Base-by-base conservation (phyloP, 2,888 invertebrate genomes). In the Coleophora deauratella region DNA sequence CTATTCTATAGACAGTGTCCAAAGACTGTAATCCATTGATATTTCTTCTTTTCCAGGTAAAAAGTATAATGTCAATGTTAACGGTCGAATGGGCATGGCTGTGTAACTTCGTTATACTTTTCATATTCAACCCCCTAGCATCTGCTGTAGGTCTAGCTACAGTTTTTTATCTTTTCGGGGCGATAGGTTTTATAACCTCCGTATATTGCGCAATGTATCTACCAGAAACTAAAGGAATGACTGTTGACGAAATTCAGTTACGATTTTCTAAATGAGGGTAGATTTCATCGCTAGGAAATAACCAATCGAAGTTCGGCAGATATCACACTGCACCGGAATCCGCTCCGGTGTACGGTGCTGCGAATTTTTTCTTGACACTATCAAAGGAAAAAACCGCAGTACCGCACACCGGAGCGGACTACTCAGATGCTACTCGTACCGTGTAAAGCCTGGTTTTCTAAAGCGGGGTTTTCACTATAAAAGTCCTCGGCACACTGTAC, bases 151-250 rank as follows among this genome's bases (percentile, higher is more conserved):
- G 72, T 0, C 55, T 74, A 7, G 64, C 68, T 0, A 58, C 59
- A 0, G 57, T 75, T 4, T 77, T 77, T 54, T 74, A 69, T 44
- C 43, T 72, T 27, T 77, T 78, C 43, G 57, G 66, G 1, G 42
- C 37, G 1, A 42, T 61, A 2, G 60, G 67, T 43, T 54, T 71
- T 15, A 11, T 51, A 2, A 56, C 70, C 0, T 52, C 62, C 1
- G 13, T 59, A 0, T 73, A 62, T 48, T 50, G 60, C 28, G 40
- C 43, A 9, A 53, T 57, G 40, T 67, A 42, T 41, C 38, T 68
- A 27, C 76, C 74, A 0, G 77, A 78, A 42, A 77, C 75, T 0
- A 72, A 66, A 30, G 75, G 74, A 1, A 41, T 75, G 36, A 50
- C 67, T 0, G 62, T 74, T 0, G 64, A 72, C 37, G 66, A 57